Percentiles rank a stretch among this genome's conserved stretches.
Evolutionary conservation across 2,113 vertebrate genomes (phyloP).

Genomic region (Stomatorhinus ivindoensis): DNA sequence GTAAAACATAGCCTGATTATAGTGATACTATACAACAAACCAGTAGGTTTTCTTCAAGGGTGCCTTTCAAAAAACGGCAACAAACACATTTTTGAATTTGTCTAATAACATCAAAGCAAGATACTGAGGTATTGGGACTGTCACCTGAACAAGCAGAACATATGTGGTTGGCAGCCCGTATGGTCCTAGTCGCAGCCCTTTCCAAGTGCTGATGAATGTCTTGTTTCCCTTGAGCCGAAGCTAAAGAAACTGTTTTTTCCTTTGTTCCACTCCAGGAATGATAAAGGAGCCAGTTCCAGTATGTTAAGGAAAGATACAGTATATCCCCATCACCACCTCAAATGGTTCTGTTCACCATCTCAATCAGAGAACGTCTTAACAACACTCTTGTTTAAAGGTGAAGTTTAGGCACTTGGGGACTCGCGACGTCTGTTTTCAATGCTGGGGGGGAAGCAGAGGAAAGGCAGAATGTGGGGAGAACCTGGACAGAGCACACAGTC

Average conservation of each 20-base stretch:
- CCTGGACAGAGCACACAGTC: not conserved
- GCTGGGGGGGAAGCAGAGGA: not conserved
- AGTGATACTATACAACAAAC: not conserved
- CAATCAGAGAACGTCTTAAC: not conserved
- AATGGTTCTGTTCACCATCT: too few relatives aligned
- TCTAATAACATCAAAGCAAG: not conserved
- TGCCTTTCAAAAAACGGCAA: not conserved
- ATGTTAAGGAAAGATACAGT: not conserved
- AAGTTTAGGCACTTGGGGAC: not conserved
- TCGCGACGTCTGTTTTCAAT: too few relatives aligned
- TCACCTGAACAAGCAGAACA: not conserved
- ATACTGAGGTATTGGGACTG: not conserved
- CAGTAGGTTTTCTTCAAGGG: not conserved
- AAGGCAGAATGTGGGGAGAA: not conserved
- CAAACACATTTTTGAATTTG: not conserved
- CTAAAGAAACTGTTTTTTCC: not conserved
- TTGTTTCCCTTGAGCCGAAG: too few relatives aligned
- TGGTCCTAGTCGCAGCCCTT: not conserved
- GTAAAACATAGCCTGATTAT: not conserved
- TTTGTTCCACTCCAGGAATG: not conserved
- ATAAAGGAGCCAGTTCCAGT: not conserved
- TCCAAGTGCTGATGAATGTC: not conserved
- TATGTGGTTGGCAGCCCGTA: not conserved
- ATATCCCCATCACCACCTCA: too few relatives aligned
- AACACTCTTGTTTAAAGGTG: not conserved